A percentile compares a stretch with the other conserved stretches of the same genome.
These are phyloP conservation scores for Miniopterus natalensis DNA, from an alignment of 2,113 vertebrate genomes.

Conservation along the genomic window DNA sequence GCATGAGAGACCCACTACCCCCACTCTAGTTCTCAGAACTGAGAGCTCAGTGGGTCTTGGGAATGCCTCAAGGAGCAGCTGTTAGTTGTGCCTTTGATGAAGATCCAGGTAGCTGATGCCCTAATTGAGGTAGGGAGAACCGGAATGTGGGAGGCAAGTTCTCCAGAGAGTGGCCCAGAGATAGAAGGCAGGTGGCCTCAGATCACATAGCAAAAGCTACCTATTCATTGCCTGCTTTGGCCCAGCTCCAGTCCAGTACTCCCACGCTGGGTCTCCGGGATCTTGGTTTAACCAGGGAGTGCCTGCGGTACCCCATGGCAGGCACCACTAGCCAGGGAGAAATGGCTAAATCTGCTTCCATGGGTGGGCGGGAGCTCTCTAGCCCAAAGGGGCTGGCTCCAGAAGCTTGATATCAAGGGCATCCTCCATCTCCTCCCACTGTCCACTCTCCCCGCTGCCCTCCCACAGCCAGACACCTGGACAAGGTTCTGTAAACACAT, in stretches of 20 bases:
- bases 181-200: neutral
- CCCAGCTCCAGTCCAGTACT: neutral
- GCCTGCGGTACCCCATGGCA: neutral
- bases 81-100: neutral
- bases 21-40: neutral
- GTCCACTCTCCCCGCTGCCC: neutral
- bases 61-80: neutral
- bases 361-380: neutral
- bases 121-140: neutral
- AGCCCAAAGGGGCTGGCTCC: neutral
- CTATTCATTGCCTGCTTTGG: neutral
- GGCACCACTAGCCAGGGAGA: neutral
- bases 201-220: constrained; percentile 18
- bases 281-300: neutral
- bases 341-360: neutral
- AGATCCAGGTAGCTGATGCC: neutral
- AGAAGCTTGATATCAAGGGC: neutral
- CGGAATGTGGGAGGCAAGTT: neutral
- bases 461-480: neutral
- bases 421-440: neutral
- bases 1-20: neutral
- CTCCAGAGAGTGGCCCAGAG: constrained; percentile 27
- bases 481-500: neutral
- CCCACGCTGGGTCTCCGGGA: neutral
- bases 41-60: neutral